Base-by-base conservation (phyloP, 2,113 vertebrate genomes). In the Chionodraco myersi region DNA sequence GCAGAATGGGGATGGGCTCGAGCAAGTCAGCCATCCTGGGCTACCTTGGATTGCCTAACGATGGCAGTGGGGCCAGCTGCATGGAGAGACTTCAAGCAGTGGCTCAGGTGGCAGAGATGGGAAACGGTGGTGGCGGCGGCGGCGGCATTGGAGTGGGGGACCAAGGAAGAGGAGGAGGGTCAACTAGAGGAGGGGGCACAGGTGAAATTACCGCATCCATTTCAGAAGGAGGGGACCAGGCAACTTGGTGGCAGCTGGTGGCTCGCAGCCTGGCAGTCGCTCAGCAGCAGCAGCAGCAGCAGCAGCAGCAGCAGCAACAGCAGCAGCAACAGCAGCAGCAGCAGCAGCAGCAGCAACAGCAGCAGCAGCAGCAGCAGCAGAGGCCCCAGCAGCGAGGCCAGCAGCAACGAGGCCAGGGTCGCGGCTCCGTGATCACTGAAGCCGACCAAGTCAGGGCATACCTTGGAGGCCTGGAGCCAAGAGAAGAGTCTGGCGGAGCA, bases 81-180 rank as follows among this genome's bases (percentile, higher is more conserved):
- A 95, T 96, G 18, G 96, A 97, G 87, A 88, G 96, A 77, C 95
- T 96, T 65, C 95, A 96, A 84, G 96, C 96, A 1, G 96, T 95
- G 36, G 95, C 96, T 15, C 94, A 95, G 84, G 95, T 95, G 49
- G 95, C 95, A 21, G 94, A 95, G 87, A 94, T 95, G 94, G 90
- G 96, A 75, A 89, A 94, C 4, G 81, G 92, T 56, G 80, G 86
- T 21, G 21, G 21, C 21, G 21, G 21, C 21, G 21, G 21, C 34
- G 82, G 87, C 26, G 70, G 85, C 44, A 45, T 78, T 60, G 69
- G 87, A 54, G 73, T 82, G 76, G 78, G 79, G 34, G 86, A 52
- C 26, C 16, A 16, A 53, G 65, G 65, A 68, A 53, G 65, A 68
- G 77, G 85, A 78, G 78, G 80, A 26, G 86, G 90, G 76, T 57